Conservation (phyloP, 2,113 vertebrate species). For the Strigops habroptila region DNA sequence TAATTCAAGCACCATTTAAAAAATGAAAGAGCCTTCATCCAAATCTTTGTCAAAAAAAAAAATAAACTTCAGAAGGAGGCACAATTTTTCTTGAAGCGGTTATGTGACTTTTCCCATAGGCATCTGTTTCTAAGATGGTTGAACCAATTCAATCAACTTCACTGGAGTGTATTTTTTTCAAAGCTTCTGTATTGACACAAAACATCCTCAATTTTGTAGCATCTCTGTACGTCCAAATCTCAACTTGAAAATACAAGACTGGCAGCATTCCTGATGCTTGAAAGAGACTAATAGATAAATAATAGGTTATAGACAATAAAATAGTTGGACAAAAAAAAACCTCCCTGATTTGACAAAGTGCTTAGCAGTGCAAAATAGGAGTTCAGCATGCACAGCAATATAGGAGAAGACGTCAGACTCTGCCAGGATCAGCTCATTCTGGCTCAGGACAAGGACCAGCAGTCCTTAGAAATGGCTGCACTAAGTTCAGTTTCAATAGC, state of each 20-base stretch:
- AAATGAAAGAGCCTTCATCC: neutral
- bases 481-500: neutral
- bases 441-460: neutral
- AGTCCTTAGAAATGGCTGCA: neutral
- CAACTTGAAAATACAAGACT: neutral
- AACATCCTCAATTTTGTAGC: neutral
- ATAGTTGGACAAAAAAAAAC: neutral
- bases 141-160: neutral
- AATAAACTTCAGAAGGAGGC: neutral
- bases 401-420: neutral
- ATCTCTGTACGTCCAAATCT: neutral
- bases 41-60: neutral
- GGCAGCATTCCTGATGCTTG: neutral
- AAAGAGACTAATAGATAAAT: neutral
- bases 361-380: neutral
- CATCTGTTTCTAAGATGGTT: neutral
- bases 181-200: neutral
- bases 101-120: neutral
- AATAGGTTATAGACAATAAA: neutral
- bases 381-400: neutral
- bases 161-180: neutral
- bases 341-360: neutral
- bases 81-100: neutral
- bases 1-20: neutral
- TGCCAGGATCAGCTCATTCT: neutral